phyloP scores from a whole-genome alignment of 2,113 vertebrate species.

The Macquaria australasica region DNA sequence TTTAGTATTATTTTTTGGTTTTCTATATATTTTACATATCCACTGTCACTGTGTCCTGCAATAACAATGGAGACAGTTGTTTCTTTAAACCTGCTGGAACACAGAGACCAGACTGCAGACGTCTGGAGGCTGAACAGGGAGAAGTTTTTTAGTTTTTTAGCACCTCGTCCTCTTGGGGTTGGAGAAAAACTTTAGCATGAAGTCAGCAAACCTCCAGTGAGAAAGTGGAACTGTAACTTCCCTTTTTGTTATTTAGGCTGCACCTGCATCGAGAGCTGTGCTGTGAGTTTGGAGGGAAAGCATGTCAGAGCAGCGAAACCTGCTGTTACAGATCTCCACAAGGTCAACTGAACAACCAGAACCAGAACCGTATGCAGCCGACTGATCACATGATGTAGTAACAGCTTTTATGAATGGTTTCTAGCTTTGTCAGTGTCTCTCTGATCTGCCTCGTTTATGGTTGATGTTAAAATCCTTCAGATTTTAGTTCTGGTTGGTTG shows the following conservation, averaged over 20 bases:
- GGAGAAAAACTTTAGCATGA: constrained; percentile 24
- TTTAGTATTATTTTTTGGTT: too few species aligned
- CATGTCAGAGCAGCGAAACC: neutral
- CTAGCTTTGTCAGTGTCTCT: too few species aligned
- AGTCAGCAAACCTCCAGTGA: constrained; percentile 9
- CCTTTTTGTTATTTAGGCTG: constrained; percentile 16
- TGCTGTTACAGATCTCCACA: neutral
- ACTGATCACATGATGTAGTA: neutral
- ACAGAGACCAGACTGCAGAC: neutral
- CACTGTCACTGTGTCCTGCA: neutral
- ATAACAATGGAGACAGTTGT: neutral
- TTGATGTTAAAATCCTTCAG: too few species aligned
- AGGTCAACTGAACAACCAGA: neutral
- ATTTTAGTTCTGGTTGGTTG: too few species aligned
- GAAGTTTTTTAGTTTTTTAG: neutral
- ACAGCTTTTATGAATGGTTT: neutral
- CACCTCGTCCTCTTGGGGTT: neutral
- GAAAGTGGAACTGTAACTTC: constrained; percentile 2
- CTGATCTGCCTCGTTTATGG: too few species aligned
- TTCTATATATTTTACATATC: too few species aligned
- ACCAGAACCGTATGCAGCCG: neutral
- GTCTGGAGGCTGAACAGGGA: neutral
- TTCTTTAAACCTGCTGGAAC: neutral
- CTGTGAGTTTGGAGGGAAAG: neutral
- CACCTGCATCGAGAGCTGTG: constrained; percentile 19